Conservation (phyloP, 2,113 vertebrate species). For the Balaeniceps rex region DNA sequence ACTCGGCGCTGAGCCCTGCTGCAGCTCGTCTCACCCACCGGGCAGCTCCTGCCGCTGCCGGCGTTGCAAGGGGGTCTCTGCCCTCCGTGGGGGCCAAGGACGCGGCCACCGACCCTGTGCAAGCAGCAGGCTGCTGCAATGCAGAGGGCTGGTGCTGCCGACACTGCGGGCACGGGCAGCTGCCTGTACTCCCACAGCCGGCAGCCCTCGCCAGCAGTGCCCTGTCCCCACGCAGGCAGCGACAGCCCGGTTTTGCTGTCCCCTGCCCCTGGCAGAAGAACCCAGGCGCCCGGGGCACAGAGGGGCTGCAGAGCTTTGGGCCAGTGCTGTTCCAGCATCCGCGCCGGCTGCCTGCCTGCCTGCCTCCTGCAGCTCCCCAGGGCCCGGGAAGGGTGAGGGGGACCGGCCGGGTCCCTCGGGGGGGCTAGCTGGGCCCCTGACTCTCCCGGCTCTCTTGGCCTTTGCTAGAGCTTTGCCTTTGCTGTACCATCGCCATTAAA, state of each 20-base stretch:
- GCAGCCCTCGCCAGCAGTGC: neutral
- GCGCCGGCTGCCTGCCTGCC: neutral
- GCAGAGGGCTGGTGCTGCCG: slow-evolving; percentile 13
- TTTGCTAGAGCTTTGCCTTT: neutral
- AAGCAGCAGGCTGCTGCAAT: slow-evolving; percentile 52
- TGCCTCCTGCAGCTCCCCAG: neutral
- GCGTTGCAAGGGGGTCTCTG: neutral
- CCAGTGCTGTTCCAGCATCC: neutral
- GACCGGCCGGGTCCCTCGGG: neutral
- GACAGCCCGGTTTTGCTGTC: neutral
- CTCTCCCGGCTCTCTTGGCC: neutral
- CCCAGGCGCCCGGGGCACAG: neutral
- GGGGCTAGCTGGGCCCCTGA: neutral
- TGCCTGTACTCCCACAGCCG: neutral
- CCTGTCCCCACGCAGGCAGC: neutral
- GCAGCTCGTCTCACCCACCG: neutral
- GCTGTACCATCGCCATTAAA: neutral
- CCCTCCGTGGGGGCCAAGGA: neutral
- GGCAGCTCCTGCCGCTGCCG: neutral
- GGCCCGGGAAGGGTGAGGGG: neutral
- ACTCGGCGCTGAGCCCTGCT: neutral
- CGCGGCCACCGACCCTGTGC: rapidly evolving
- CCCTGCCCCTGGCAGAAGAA: neutral
- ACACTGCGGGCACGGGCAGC: neutral
- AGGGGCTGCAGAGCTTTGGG: neutral